A percentile compares a stretch with the other conserved stretches of the same genome.
Conservation (phyloP, 2,113 vertebrate genomes). For the Callopanchax toddi region DNA sequence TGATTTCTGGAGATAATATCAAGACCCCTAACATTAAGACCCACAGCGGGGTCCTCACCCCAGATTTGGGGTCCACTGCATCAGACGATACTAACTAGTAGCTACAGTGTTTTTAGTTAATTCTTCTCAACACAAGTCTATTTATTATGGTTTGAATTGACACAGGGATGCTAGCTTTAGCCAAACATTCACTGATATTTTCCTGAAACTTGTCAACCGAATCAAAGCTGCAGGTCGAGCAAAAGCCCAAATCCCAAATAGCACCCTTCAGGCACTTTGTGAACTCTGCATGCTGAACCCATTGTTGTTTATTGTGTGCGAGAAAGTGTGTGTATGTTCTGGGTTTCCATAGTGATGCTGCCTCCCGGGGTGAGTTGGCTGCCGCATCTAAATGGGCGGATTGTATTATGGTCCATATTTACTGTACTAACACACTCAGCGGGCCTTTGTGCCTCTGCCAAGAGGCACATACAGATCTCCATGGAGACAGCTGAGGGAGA, state of each 20-base stretch:
- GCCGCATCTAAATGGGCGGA: constrained; percentile 55
- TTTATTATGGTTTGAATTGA: background rate
- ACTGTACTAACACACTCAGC: constrained; percentile 68
- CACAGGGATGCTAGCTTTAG: background rate
- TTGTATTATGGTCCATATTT: constrained; percentile 72
- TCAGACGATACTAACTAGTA: too few species aligned
- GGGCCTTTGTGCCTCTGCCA: constrained; percentile 58
- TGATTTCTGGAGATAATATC: too few species aligned
- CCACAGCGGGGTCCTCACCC: too few species aligned
- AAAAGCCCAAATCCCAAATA: constrained; percentile 11
- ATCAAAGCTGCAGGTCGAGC: constrained; percentile 1
- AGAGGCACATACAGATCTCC: constrained; percentile 65
- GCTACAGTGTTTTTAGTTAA: too few species aligned
- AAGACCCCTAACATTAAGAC: too few species aligned
- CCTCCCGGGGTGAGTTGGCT: constrained; percentile 51
- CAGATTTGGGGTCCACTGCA: too few species aligned
- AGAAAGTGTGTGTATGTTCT: constrained; percentile 31
- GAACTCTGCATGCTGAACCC: constrained; percentile 11
- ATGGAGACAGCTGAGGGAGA: constrained; percentile 64
- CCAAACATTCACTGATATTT: background rate
- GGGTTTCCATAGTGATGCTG: constrained; percentile 63
- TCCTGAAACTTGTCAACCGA: constrained; percentile 1
- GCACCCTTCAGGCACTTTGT: constrained; percentile 28
- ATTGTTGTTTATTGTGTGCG: background rate
- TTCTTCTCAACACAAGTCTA: too few species aligned